Evolutionary conservation across 2,888 invertebrate species (phyloP), one percentile per base, ranked within the genome.

Genomic region (Monoplex corrugatus): DNA sequence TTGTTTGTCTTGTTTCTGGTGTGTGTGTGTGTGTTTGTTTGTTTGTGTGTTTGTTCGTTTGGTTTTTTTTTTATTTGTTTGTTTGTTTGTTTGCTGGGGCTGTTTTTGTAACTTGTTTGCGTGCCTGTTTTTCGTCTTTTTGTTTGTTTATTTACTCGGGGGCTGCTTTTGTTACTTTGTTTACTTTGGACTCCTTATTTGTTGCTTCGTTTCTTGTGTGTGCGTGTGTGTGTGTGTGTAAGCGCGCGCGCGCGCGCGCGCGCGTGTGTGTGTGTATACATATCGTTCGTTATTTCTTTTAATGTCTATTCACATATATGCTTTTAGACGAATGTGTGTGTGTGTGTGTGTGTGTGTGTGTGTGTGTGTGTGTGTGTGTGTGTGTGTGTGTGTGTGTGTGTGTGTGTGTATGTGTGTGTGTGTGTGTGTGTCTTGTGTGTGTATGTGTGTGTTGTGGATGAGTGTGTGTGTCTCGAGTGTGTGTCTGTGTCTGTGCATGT

Each of bases 311-410:
- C n/a, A n/a, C n/a, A n/a, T n/a, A n/a, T n/a, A n/a, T n/a, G n/a
- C n/a, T n/a, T n/a, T n/a, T n/a, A n/a, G n/a, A n/a, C n/a, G n/a
- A n/a, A n/a, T n/a, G n/a, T n/a, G n/a, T n/a, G n/a, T n/a, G n/a
- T n/a, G n/a, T n/a, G n/a, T n/a, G 63, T 68, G 63, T 68, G 63
- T 68, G 23, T 68, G 63, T 68, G 63, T 68, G 63, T 68, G 63
- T 68, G 63, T 68, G 63, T 68, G 63, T 68, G 63, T 68, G 63
- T 68, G 63, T 68, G 63, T 68, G 63, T 68, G 63, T 68, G 63
- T 68, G 63, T 68, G 63, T 68, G 63, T 68, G 63, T 23, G 63
- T n/a, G 63, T 23, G 63, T 23, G 63, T n/a, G 63, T 23, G 63
- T n/a, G 63, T 23, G 63, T 68, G 8, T 28, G 63, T 68, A 28